These are phyloP conservation scores for Aporrectodea caliginosa DNA, from an alignment of 1,140 invertebrate species.

Conservation along the genomic window DNA sequence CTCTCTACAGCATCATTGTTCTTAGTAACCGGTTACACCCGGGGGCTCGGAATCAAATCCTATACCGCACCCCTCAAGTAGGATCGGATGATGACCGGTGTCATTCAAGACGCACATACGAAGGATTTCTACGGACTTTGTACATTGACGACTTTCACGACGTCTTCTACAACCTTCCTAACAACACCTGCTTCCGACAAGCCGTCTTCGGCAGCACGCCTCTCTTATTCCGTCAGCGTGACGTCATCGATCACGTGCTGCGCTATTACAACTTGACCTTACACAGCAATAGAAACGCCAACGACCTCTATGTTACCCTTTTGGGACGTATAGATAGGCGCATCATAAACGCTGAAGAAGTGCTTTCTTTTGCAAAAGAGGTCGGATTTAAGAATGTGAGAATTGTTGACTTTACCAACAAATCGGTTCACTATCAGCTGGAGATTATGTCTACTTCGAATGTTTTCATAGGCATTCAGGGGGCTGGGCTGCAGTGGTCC, in stretches of 20 bases:
- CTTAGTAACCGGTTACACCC: neutral
- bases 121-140: neutral
- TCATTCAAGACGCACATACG: neutral
- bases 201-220: conserved; percentile 9
- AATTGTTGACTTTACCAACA: neutral
- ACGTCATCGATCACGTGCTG: conserved; percentile 10
- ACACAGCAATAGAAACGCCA: neutral
- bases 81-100: neutral
- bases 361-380: neutral
- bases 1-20: neutral
- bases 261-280: neutral
- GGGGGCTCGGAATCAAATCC: neutral
- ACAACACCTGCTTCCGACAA: conserved; percentile 8
- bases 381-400: neutral
- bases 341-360: conserved; percentile 9
- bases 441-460: neutral
- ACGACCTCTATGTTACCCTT: neutral
- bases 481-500: conserved; percentile 25
- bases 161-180: conserved; percentile 12
- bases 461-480: conserved; percentile 14
- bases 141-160: conserved; percentile 4
- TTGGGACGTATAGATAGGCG: neutral
- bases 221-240: neutral
- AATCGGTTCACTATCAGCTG: conserved; percentile 10
- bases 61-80: conserved; percentile 11